Percentiles rank a stretch among this genome's conserved stretches.
phyloP scores from a whole-genome alignment of 1,140 invertebrate species.

The Cyclargus thomasi region DNA sequence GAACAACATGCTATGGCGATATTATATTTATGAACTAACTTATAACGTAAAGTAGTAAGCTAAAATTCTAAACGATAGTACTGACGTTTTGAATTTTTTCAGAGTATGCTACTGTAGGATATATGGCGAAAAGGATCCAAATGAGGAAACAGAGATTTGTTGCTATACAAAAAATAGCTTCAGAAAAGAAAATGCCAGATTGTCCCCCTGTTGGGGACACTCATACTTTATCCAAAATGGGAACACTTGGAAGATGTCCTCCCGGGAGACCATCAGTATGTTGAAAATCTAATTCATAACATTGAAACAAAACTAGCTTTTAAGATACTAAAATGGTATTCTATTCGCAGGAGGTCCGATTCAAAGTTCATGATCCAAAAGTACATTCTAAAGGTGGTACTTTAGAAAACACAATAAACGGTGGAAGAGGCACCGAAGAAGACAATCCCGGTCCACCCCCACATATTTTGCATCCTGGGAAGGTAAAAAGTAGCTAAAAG shows the following conservation, averaged over 20 bases:
- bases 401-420: slow-evolving; percentile 92
- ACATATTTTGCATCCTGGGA: slow-evolving; percentile 86
- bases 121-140: slow-evolving; percentile 96
- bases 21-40: neutral
- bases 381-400: slow-evolving; percentile 93
- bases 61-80: neutral
- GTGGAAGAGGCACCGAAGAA: slow-evolving; percentile 78
- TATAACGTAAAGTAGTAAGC: too few relatives aligned
- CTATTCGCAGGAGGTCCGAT: slow-evolving; percentile 89
- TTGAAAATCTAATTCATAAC: neutral
- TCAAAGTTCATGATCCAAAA: slow-evolving; percentile 95
- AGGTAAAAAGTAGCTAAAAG: slow-evolving; percentile 68
- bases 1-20: neutral
- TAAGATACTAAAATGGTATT: slow-evolving; percentile 6
- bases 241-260: slow-evolving; percentile 63
- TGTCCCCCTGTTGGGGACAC: slow-evolving; percentile 83
- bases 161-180: slow-evolving; percentile 92
- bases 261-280: slow-evolving; percentile 68
- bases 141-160: slow-evolving; percentile 95
- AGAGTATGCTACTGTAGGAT: slow-evolving; percentile 97
- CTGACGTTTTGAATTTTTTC: slow-evolving; percentile 60
- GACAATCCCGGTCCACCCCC: slow-evolving; percentile 81
- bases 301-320: neutral
- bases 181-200: slow-evolving; percentile 90
- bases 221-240: slow-evolving; percentile 74